Evolutionary conservation across 2,113 vertebrate species (phyloP), one percentile per base, ranked within the genome.

Genomic region (Coturnix japonica): DNA sequence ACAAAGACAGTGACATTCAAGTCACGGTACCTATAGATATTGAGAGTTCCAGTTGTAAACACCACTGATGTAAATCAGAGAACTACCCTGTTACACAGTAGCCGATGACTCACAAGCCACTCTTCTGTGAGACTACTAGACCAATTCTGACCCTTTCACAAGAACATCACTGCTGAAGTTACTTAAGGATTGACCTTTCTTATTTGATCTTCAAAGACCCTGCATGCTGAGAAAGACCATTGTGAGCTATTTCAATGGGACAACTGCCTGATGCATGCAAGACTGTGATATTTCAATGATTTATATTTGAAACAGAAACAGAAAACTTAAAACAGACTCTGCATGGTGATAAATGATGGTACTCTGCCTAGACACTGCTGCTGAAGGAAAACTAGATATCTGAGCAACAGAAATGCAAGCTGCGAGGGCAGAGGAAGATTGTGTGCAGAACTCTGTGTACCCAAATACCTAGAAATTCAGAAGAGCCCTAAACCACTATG

Each of bases 191-290:
- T 93, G 94, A 93, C 85, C 92, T 91, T 78, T 25, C 86, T 77
- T 93, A 95, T 96, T 96, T 97, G 95, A 97, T 97, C 96, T 97
- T 97, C 91, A 97, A 97, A 96, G 94, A 71, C 90, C 65, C 56
- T 89, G 87, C 70, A 69, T n/a, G 56, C 93, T 96, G 89, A 96
- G 92, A 95, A 95, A 94, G 94, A 96, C 60, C 67, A 91, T 65
- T 75, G 89, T 30, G 0, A 84, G 85, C 77, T 93, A 87, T 91
- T 96, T 96, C 96, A 93, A 63, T 93, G 47, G 93, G 82, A 95
- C 94, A 96, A 94, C 89, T 96, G 78, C 86, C 86, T 94, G 71
- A 91, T 95, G 81, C 77, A 94, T 93, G 74, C 91, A 95, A 91
- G 90, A 88, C 84, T 87, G 11, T 60, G 85, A 59, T 96, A 64